These are phyloP conservation scores for Dermochelys coriacea DNA, from an alignment of 2,797 vertebrate species.

Conservation along the genomic window DNA sequence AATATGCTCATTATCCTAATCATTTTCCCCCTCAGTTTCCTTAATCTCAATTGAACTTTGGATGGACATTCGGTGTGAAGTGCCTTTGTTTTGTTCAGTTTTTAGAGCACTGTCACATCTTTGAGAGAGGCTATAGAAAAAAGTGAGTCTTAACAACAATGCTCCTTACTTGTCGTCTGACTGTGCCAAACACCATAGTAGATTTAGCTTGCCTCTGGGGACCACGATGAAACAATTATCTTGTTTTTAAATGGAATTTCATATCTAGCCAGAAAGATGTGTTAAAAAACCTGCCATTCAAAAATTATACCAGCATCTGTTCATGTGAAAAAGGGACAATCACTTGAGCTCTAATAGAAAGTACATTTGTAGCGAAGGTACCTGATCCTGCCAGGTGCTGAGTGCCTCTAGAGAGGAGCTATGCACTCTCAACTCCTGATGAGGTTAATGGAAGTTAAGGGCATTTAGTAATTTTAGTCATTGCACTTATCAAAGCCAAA, in stretches of 20 bases:
- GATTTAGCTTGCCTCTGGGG: constrained; percentile 22
- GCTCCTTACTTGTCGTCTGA: neutral
- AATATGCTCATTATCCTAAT: constrained; percentile 17
- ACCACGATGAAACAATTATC: neutral
- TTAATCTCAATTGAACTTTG: neutral
- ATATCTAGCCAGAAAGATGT: neutral
- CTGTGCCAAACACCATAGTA: constrained; percentile 18
- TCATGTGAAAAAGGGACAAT: neutral
- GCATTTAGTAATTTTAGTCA: neutral
- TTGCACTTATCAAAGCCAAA: neutral
- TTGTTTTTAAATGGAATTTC: neutral
- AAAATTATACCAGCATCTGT: neutral
- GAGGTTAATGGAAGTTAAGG: rapidly evolving
- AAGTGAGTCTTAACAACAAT: neutral
- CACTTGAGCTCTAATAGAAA: neutral
- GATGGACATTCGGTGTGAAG: neutral
- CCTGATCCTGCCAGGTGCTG: neutral
- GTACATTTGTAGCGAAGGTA: neutral
- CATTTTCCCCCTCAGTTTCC: rapidly evolving
- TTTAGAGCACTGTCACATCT: neutral
- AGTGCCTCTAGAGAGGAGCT: neutral
- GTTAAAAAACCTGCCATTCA: constrained; percentile 36
- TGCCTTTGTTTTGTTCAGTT: neutral
- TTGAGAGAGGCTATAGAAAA: neutral
- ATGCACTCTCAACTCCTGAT: neutral